Conservation (phyloP, 2,113 vertebrate species). For the Pterocles orientalis region DNA sequence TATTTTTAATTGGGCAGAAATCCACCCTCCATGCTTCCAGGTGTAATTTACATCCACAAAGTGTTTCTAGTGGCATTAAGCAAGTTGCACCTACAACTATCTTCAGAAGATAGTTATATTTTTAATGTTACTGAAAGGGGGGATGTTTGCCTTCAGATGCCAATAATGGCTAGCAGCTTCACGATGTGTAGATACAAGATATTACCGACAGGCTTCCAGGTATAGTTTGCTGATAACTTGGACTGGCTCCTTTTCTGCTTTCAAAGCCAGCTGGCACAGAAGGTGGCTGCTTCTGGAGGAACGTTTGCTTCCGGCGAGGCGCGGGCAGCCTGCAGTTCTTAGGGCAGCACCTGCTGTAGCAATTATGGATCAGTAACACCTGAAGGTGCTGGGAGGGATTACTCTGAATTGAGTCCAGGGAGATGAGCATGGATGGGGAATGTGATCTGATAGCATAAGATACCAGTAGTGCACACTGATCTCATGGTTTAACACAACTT, state of each 20-base stretch:
- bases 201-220: not conserved
- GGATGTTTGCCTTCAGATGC: not conserved
- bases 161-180: not conserved
- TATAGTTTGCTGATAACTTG: not conserved
- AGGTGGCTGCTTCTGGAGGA: not conserved
- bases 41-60: not conserved
- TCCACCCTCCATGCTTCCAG: not conserved
- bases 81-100: not conserved
- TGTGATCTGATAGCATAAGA: not conserved
- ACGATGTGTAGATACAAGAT: not conserved
- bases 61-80: not conserved
- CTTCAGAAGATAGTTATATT: not conserved
- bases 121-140: not conserved
- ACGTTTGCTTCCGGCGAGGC: accelerated
- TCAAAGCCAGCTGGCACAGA: not conserved
- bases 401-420: not conserved
- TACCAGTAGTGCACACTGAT: not conserved
- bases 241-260: not conserved
- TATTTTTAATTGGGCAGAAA: not conserved
- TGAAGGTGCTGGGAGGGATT: not conserved
- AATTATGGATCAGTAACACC: not conserved
- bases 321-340: accelerated
- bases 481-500: accelerated
- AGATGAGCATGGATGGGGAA: not conserved
- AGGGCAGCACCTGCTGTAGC: not conserved